Base-by-base conservation (phyloP, 64 coral and sea anemone species). In the Trachythela sp. region DNA sequence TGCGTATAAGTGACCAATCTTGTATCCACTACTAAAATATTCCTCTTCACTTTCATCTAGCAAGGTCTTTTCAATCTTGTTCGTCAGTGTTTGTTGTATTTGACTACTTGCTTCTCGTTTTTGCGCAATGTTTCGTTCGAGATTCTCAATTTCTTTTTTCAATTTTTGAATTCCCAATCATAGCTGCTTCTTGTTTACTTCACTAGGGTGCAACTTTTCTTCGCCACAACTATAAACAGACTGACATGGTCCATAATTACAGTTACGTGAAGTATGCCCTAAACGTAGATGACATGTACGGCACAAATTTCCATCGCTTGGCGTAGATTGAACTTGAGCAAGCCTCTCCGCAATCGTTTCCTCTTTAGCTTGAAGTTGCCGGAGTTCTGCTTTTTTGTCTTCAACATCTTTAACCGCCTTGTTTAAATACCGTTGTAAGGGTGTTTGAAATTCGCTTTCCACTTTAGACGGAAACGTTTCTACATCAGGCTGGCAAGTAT, bases 61-160 rank as follows among this genome's bases (percentile, higher is more conserved):
- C 15, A 90, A 84, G 27, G 45, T 85, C 67, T 90, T 48, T 85
- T 90, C 89, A 56, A 90, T 90, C 84, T 64, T 36, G 22, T 59
- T 36, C 51, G 36, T 43, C 67, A 90, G 59, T 29, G 89, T 60
- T 52, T 90, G 48, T 14, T 90, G 83, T 36, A 90, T 67, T 54
- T 90, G 83, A 0, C 27, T 17, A 52, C 71, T 45, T 2, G 88
- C 77, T 20, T 84, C 71, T 84, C 15, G 77, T 90, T 90, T 90
- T 34, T 83, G 88, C 56, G 77, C 26, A 8, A 39, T 56, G 77
- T 90, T 54, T 67, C 77, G 83, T 90, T 90, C 51, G 22, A 64
- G 54, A 48, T 84, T 90, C 27, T 35, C 58, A 85, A 90, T 84
- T 85, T 90, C 89, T 40, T 76, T 84, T 90, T 39, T 90, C 36